phyloP scores from a whole-genome alignment of 64 coral and sea anemone species.

The Pocillopora verrucosa region DNA sequence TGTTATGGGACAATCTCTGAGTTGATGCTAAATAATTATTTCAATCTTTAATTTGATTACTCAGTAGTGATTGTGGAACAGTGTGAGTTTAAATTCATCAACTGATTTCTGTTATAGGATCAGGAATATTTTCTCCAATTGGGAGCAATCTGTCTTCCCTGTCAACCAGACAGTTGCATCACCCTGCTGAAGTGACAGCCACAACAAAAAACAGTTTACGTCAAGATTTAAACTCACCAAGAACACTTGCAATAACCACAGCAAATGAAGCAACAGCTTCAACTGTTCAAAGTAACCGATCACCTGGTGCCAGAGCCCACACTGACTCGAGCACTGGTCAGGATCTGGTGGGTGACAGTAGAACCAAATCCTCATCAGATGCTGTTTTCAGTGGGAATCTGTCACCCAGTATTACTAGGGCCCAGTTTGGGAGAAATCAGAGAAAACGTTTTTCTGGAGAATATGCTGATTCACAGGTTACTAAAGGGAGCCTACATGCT shows the following conservation, averaged over 20 bases:
- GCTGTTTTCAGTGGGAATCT: background rate
- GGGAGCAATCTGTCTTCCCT: background rate
- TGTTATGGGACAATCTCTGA: background rate
- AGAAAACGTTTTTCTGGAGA: background rate
- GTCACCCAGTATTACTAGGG: background rate
- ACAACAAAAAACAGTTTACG: background rate
- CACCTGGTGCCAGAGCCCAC: background rate
- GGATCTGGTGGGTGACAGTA: background rate
- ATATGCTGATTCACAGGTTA: background rate
- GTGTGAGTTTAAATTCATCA: background rate
- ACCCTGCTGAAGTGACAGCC: background rate
- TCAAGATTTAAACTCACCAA: background rate
- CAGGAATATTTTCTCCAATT: constrained; percentile 37
- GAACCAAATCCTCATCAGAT: background rate
- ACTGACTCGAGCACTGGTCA: background rate
- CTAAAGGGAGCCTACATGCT: background rate
- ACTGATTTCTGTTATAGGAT: background rate
- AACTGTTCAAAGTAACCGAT: background rate
- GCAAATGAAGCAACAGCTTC: background rate
- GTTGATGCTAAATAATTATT: background rate
- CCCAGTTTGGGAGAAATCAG: background rate
- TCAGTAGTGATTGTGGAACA: background rate
- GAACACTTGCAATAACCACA: background rate
- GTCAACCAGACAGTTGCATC: background rate
- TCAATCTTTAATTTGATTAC: too few relatives aligned